phyloP scores from a whole-genome alignment of 2,888 invertebrate species.

The Oxystoma pomonae region DNA sequence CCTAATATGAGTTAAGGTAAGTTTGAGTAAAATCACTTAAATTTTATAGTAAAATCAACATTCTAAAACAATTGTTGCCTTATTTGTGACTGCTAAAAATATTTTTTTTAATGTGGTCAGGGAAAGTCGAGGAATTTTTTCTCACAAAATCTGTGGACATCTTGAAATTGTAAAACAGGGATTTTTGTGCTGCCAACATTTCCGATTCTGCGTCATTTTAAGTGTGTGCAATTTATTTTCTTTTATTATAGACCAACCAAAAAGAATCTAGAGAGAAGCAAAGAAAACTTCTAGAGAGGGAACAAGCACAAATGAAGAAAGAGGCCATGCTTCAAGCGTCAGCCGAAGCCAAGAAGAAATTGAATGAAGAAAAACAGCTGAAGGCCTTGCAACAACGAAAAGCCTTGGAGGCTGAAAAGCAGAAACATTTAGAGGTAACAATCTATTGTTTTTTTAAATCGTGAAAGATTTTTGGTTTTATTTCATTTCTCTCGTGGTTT shows the following conservation, averaged over 20 bases:
- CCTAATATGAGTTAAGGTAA: no score
- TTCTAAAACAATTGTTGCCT: neutral
- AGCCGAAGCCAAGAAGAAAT: slow-evolving; percentile 54
- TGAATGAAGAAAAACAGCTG: slow-evolving; percentile 46
- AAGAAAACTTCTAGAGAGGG: slow-evolving; percentile 31
- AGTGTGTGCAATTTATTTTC: no score
- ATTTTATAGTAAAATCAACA: no score
- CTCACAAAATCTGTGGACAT: no score
- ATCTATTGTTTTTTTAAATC: slow-evolving; percentile 4
- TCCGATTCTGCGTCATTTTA: no score
- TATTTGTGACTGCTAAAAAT: neutral
- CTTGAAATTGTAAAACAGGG: neutral
- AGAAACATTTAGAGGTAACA: slow-evolving; percentile 47
- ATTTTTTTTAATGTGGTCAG: neutral
- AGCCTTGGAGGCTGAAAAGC: slow-evolving; percentile 50
- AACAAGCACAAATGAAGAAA: slow-evolving; percentile 49
- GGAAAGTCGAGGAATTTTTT: no score
- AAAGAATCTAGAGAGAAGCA: slow-evolving; percentile 30
- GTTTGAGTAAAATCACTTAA: no score
- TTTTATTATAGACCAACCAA: slow-evolving; percentile 12
- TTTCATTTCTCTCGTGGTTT: no score
- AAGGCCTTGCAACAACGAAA: slow-evolving; percentile 49
- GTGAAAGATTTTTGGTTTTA: no score
- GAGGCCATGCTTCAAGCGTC: slow-evolving; percentile 57
- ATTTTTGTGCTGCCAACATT: no score